Conservation (phyloP, 2,113 vertebrate species). For the Carlito syrichta region DNA sequence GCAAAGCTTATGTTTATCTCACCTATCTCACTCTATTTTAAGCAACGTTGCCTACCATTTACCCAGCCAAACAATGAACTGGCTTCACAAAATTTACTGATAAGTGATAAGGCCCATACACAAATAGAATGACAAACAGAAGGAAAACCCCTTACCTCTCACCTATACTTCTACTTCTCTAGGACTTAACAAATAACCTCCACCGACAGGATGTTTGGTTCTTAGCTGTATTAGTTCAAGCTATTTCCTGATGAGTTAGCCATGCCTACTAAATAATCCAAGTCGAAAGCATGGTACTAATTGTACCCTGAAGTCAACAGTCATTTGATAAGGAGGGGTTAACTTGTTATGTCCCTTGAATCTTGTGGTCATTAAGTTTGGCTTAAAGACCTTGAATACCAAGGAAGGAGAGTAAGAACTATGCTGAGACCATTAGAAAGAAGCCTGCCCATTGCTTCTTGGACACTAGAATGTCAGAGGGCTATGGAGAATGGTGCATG, state of each 20-base stretch:
- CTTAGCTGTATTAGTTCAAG: neutral
- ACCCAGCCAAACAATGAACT: neutral
- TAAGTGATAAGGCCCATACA: neutral
- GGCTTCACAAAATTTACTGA: neutral
- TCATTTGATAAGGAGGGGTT: neutral
- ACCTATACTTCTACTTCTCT: neutral
- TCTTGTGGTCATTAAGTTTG: neutral
- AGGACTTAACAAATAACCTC: neutral
- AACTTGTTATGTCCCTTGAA: neutral
- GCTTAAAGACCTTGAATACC: neutral
- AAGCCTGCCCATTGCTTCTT: neutral
- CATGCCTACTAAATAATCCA: neutral
- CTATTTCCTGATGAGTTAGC: neutral
- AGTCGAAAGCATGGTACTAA: neutral
- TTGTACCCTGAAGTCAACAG: neutral
- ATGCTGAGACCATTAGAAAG: neutral
- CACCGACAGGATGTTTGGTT: neutral
- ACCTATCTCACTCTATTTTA: neutral
- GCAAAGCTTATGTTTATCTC: neutral
- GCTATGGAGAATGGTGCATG: neutral
- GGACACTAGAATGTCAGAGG: neutral
- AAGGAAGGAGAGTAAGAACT: neutral
- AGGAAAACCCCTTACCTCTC: neutral
- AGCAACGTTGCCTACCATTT: neutral
- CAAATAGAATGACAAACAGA: neutral